A percentile compares a stretch with the other conserved stretches of the same genome.
phyloP scores from a whole-genome alignment of 2,113 vertebrate genomes.

The Pan troglodytes region NHGRI_mPanTro3-v2.1_pri NC_072410.2:18496001-18496500 shows the following conservation, averaged over 20 bases:
- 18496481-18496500: not conserved
- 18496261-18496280: not conserved
- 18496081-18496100: not conserved
- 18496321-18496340: not conserved
- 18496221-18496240: not conserved
- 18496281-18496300: not conserved
- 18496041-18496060: not conserved
- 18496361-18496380: not conserved
- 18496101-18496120: not conserved
- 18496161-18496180: not conserved
- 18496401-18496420: not conserved
- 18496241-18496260: not conserved
- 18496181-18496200: not conserved
- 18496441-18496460: not conserved
- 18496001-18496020: not conserved
- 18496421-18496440: not conserved
- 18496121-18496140: not conserved
- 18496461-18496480: not conserved
- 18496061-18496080: not conserved
- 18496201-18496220: not conserved
- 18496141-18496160: not conserved
- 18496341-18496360: too few relatives aligned
- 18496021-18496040: not conserved
- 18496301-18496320: not conserved
- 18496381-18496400: not conserved